Percentiles rank a stretch among this genome's conserved stretches.
Evolutionary conservation across 2,888 invertebrate species (phyloP).

Genomic region (Syrista parreyssii): DNA sequence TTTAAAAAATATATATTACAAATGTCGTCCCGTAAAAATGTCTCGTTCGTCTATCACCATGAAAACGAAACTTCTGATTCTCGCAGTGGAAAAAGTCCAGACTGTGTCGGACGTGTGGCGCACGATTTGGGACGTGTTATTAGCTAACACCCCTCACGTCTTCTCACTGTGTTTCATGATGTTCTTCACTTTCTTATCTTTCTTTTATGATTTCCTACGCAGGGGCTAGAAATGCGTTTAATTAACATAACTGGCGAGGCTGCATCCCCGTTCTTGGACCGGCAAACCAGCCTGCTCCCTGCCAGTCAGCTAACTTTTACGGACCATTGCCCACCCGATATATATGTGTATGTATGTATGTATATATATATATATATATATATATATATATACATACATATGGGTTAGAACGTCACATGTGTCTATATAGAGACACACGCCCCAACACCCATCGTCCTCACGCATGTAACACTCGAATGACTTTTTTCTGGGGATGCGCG

Average conservation of each 20-base stretch:
- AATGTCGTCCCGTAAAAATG: not conserved
- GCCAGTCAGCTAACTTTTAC: constrained; percentile 51
- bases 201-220: constrained; percentile 39
- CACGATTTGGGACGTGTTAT: constrained; percentile 61
- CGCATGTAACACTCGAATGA: not conserved
- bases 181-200: constrained; percentile 25
- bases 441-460: not conserved
- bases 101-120: constrained; percentile 51
- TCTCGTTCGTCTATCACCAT: not conserved
- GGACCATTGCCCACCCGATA: constrained; percentile 49
- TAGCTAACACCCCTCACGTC: constrained; percentile 43
- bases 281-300: constrained; percentile 22
- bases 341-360: constrained; percentile 16
- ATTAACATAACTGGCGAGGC: constrained; percentile 62
- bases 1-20: not conserved
- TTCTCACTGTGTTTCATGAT: not conserved
- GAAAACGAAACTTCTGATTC: not conserved
- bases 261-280: constrained; percentile 51
- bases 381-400: not conserved
- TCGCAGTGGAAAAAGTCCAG: not conserved
- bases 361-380: too few relatives aligned
- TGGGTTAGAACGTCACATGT: not conserved
- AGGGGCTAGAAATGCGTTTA: constrained; percentile 60
- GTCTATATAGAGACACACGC: not conserved
- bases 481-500: constrained; percentile 11